Evolutionary conservation across 2,888 invertebrate genomes (phyloP).

Genomic region (Strigamia transsilvanica): DNA sequence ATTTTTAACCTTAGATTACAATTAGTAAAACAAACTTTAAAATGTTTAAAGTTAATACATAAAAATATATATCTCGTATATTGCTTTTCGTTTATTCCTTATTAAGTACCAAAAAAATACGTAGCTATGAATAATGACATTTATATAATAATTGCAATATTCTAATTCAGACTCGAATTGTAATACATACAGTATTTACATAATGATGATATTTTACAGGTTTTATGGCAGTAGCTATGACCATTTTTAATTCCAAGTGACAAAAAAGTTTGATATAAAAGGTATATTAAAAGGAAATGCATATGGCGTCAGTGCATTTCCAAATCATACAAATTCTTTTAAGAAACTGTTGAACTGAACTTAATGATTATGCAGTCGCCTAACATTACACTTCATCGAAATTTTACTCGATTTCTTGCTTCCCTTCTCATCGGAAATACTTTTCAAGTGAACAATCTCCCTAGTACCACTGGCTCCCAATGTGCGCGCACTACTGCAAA

Average conservation of each 20-base stretch:
- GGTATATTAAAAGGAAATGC: neutral
- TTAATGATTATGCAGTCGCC: conserved; percentile 13
- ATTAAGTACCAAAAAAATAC: conserved; percentile 24
- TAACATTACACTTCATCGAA: neutral
- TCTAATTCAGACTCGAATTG: neutral
- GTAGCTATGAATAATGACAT: conserved; percentile 15
- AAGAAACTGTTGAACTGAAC: neutral
- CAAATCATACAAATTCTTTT: neutral
- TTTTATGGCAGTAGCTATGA: conserved; percentile 20
- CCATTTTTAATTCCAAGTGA: neutral
- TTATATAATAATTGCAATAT: neutral
- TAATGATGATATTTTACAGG: conserved; percentile 18
- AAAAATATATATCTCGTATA: conserved; percentile 19
- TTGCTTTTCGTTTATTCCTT: neutral
- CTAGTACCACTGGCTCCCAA: conserved; percentile 12
- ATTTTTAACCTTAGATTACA: neutral
- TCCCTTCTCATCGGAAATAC: neutral
- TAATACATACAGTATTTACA: conserved; percentile 21
- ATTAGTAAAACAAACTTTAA: conserved; percentile 6
- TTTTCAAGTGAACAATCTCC: conserved; percentile 3
- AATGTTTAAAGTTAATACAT: conserved; percentile 25
- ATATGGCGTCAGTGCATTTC: neutral
- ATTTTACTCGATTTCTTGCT: neutral
- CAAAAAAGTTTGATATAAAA: conserved; percentile 7
- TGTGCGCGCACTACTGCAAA: neutral